A percentile compares a stretch with the other conserved stretches of the same genome.
Conservation (phyloP, 2,888 invertebrate species). For the Maniola hyperantus region DNA sequence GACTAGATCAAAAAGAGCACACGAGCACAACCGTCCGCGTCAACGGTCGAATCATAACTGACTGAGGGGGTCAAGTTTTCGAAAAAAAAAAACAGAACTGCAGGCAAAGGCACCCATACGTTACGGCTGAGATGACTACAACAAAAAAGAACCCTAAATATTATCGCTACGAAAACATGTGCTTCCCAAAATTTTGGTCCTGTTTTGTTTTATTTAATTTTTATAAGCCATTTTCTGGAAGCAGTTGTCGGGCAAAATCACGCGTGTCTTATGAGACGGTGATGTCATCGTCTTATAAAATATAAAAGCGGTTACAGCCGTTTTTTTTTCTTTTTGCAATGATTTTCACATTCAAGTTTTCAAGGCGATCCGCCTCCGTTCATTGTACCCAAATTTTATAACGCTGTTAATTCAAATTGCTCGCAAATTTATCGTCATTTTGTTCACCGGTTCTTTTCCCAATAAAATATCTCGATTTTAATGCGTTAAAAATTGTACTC, state of each 20-base stretch:
- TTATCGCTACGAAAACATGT: constrained; percentile 56
- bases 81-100: constrained; percentile 69
- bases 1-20: constrained; percentile 75
- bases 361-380: constrained; percentile 73
- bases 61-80: constrained; percentile 73
- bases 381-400: constrained; percentile 71
- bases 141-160: constrained; percentile 82
- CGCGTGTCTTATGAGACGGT: constrained; percentile 24
- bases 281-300: constrained; percentile 36
- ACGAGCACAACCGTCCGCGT: constrained; percentile 70
- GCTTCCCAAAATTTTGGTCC: constrained; percentile 64
- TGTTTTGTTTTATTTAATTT: constrained; percentile 17
- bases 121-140: constrained; percentile 78
- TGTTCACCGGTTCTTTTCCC: constrained; percentile 25
- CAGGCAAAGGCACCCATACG: constrained; percentile 78
- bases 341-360: constrained; percentile 58
- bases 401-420: constrained; percentile 45
- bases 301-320: constrained; percentile 30
- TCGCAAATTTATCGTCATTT: constrained; percentile 45
- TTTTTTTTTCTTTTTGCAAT: constrained; percentile 40
- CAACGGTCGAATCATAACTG: constrained; percentile 78
- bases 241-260: constrained; percentile 23
- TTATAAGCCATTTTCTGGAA: constrained; percentile 12
- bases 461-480: constrained; percentile 26
- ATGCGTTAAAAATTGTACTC: constrained; percentile 17